phyloP scores from a whole-genome alignment of 2,797 vertebrate genomes.

The Pterois miles region DNA sequence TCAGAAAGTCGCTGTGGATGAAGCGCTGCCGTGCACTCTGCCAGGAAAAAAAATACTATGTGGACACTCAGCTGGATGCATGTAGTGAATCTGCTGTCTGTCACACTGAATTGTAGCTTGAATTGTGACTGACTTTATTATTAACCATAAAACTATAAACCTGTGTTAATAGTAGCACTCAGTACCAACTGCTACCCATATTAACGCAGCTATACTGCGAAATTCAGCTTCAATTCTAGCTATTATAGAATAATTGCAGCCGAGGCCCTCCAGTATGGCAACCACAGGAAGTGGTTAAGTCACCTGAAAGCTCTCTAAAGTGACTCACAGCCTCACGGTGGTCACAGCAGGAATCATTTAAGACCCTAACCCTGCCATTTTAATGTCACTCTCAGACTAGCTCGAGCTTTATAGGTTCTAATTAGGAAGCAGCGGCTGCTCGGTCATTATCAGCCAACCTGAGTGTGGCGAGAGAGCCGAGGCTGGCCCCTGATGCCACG shows the following conservation, averaged over 20 bases:
- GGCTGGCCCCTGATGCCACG: not conserved
- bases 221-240: not conserved
- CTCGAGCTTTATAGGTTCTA: conserved; percentile 22
- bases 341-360: conserved; percentile 40
- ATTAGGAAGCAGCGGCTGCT: conserved; percentile 43
- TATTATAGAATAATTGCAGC: not conserved
- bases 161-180: not conserved
- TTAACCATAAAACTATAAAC: not conserved
- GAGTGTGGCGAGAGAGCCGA: conserved; percentile 2
- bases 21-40: not conserved
- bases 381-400: not conserved
- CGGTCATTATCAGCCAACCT: conserved; percentile 14
- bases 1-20: fast-evolving
- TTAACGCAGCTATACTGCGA: not conserved
- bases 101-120: not conserved
- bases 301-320: conserved; percentile 10
- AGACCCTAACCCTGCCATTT: not conserved
- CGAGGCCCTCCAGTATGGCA: not conserved
- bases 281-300: not conserved
- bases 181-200: not conserved
- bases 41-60: not conserved
- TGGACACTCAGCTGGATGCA: no score
- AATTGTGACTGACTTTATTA: not conserved
- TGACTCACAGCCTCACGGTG: conserved; percentile 11
- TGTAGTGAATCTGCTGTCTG: not conserved